A percentile compares a stretch with the other conserved stretches of the same genome.
Conservation (phyloP, 2,888 invertebrate genomes). For the Harmothoe impar region DNA sequence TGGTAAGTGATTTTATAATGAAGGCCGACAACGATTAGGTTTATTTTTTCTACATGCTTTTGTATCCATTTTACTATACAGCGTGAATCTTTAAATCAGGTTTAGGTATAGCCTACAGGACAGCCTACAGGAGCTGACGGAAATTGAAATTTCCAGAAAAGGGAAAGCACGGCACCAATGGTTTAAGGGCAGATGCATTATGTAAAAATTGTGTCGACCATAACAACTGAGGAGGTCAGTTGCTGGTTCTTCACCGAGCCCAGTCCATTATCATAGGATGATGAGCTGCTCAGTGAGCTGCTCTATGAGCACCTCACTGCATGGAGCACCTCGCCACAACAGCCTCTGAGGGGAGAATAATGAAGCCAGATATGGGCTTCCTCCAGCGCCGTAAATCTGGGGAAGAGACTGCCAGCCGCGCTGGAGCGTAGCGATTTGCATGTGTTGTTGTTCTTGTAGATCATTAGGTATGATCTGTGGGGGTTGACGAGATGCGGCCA, state of each 20-base stretch:
- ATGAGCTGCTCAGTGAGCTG: background rate
- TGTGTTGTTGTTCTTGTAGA: constrained; percentile 45
- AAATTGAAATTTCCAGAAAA: too few relatives aligned
- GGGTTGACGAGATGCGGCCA: constrained; percentile 22
- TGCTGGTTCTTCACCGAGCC: background rate
- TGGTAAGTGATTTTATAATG: too few relatives aligned
- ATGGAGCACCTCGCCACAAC: background rate
- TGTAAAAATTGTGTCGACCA: too few relatives aligned
- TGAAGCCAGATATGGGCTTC: background rate
- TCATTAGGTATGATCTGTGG: constrained; percentile 31
- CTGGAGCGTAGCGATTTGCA: constrained; percentile 12
- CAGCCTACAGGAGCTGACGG: too few relatives aligned
- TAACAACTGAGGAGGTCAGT: background rate
- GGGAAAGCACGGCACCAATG: too few relatives aligned
- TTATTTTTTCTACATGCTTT: too few relatives aligned
- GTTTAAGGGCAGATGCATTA: too few relatives aligned
- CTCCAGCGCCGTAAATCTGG: background rate
- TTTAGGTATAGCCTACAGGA: too few relatives aligned
- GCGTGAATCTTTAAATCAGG: too few relatives aligned
- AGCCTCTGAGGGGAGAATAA: background rate
- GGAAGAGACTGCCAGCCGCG: background rate
- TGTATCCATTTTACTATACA: too few relatives aligned
- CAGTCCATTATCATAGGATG: background rate
- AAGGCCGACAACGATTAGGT: too few relatives aligned
- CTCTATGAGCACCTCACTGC: background rate